A percentile compares a stretch with the other conserved stretches of the same genome.
Evolutionary conservation across 2,113 vertebrate genomes (phyloP).

Genomic region (Henicopernis longicauda): DNA sequence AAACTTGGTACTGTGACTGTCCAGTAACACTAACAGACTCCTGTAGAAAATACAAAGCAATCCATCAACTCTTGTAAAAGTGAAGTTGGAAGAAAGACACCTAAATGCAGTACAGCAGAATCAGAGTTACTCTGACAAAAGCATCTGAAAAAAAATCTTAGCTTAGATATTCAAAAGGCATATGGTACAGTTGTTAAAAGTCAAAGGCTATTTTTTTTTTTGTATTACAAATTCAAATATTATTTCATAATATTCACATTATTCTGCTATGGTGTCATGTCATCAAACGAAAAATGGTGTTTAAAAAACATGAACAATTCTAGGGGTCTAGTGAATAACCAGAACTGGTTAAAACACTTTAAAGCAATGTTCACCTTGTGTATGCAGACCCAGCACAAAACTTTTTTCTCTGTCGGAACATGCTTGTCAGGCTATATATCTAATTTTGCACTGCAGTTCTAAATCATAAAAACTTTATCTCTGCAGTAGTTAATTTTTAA

Average conservation of each 20-base stretch:
- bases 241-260: background rate
- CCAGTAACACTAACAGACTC: background rate
- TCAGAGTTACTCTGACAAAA: background rate
- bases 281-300: background rate
- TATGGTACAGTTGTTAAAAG: background rate
- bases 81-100: background rate
- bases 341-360: background rate
- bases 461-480: background rate
- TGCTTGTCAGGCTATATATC: background rate
- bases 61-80: background rate
- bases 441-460: background rate
- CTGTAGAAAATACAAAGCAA: background rate
- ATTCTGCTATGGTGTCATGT: background rate
- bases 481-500: background rate
- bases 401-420: background rate
- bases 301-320: background rate
- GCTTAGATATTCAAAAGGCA: background rate
- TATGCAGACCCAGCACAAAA: background rate
- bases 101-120: background rate
- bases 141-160: background rate
- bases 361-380: background rate
- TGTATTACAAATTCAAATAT: background rate
- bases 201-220: background rate
- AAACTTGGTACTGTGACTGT: accelerated
- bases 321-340: background rate